Conservation (phyloP, 2,888 invertebrate genomes). For the Meta bourneti region DNA sequence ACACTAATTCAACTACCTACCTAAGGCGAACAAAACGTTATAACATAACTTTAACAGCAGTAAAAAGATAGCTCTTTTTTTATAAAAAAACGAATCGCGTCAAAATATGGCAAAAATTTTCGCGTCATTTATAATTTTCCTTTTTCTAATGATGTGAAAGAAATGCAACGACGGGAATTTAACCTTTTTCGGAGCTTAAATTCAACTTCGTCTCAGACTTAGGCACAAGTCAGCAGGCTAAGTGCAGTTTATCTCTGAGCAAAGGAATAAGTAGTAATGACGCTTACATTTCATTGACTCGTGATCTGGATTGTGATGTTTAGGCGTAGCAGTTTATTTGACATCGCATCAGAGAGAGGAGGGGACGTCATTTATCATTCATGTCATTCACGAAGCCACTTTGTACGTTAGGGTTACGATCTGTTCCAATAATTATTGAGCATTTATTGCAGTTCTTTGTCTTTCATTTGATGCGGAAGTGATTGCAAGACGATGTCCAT, state of each 20-base stretch:
- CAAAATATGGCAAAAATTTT: too few species aligned
- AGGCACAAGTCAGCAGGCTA: not conserved
- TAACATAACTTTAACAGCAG: too few species aligned
- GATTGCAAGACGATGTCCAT: too few species aligned
- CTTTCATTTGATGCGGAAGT: not conserved
- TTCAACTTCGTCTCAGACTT: too few species aligned
- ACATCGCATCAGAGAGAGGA: not conserved
- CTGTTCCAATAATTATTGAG: not conserved
- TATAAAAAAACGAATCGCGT: too few species aligned
- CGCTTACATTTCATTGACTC: not conserved
- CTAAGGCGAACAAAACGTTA: too few species aligned
- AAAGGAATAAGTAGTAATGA: not conserved
- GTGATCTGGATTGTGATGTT: not conserved
- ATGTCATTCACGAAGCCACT: not conserved
- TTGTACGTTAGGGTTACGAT: not conserved
- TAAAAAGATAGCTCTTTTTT: too few species aligned
- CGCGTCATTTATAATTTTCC: too few species aligned
- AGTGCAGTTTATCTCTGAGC: not conserved
- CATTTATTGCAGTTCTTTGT: not conserved
- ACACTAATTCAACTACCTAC: too few species aligned
- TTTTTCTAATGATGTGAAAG: too few species aligned
- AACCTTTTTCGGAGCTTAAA: too few species aligned
- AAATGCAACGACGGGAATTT: too few species aligned
- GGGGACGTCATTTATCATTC: not conserved
- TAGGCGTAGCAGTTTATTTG: not conserved